Base-by-base conservation (phyloP, 2,888 invertebrate species). In the Drosophila neotestacea region DNA sequence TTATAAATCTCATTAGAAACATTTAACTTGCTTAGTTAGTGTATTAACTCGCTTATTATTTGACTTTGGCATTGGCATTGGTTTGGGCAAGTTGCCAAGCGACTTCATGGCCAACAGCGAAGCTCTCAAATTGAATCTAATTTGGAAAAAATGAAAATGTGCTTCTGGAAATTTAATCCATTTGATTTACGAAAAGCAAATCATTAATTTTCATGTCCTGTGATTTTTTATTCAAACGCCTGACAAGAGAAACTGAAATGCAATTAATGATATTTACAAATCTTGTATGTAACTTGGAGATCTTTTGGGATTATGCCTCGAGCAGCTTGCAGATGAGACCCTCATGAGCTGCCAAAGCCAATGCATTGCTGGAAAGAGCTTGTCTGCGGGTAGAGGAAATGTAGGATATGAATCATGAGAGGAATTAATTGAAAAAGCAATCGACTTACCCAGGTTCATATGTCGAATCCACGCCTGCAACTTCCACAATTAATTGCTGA, bases 381-480 rank as follows among this genome's bases (percentile, higher is more conserved):
- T 78, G 70, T 63, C 91, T 91, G 78, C 47, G 62, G 28, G 46
- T 11, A 38, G 38, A 58, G 54, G 47, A 68, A 60, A 70, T 63
- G 69, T 58, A 36, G 41, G 22, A 6, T 7, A 13, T 55, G 22
- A 9, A 22, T 2, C n/a, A 10, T 36, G 11, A 44, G 10, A 30
- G 13, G 22, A 44, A 42, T 52, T 52, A 34, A 13, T 36, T n/a
- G 10, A 36, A 41, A 16, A 16, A 13, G 27, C 6, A 9, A 2
- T 6, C 6, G 10, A 80, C 84, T 93, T 91, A 95, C 95, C 94
- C 94, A 16, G 87, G 74, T 34, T 82, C 84, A 69, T 94, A 93
- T 0, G 90, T 73, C 1, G 95, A 95, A 44, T 93, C 91, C 1
- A 94, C 89, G 69, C 94, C 94, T 9, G 93, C 91, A 7, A 94